A percentile compares a stretch with the other conserved stretches of the same genome.
Evolutionary conservation across 2,797 vertebrate species (phyloP).

Genomic region (Xenentodon cancila): DNA sequence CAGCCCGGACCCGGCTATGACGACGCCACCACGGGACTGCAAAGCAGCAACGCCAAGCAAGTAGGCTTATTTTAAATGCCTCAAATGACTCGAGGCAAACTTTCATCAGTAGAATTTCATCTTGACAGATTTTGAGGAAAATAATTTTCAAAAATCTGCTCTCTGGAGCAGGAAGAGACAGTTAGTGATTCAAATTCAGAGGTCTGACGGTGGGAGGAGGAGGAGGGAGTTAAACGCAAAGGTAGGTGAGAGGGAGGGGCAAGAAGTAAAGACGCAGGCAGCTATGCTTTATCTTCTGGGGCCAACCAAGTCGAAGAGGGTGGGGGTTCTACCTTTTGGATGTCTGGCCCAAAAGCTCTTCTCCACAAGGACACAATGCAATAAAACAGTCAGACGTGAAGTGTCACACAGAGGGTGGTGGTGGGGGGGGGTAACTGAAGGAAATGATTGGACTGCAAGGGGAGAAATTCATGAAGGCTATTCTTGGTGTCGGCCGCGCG

Average conservation of each 20-base stretch:
- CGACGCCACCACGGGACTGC: no score
- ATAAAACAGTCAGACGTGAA: slow-evolving; percentile 70
- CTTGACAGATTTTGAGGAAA: no score
- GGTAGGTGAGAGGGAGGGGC: slow-evolving; percentile 36
- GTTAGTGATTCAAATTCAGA: slow-evolving; percentile 55
- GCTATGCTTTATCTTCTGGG: slow-evolving; percentile 51
- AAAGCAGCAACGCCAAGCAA: no score
- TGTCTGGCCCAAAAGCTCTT: slow-evolving; percentile 70
- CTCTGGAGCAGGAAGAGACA: slow-evolving; percentile 43
- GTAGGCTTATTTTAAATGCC: no score
- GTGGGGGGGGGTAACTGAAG: slow-evolving; percentile 28
- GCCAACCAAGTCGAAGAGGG: slow-evolving; percentile 36
- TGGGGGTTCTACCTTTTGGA: slow-evolving; percentile 36
- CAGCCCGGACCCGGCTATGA: no score
- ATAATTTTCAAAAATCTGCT: slow-evolving; percentile 29
- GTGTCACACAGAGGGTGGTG: slow-evolving; percentile 62
- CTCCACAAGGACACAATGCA: slow-evolving; percentile 70
- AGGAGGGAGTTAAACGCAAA: slow-evolving; percentile 41
- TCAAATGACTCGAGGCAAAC: no score
- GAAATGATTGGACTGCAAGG: slow-evolving; percentile 27
- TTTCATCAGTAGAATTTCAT: no score
- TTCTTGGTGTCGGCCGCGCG: slow-evolving; percentile 43
- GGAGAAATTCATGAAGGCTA: slow-evolving; percentile 45
- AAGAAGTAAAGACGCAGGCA: no score
- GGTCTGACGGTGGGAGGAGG: slow-evolving; percentile 16